Evolutionary conservation across 2,888 invertebrate species (phyloP), one percentile per base, ranked within the genome.

Genomic region (Phyllotreta striolata): DNA sequence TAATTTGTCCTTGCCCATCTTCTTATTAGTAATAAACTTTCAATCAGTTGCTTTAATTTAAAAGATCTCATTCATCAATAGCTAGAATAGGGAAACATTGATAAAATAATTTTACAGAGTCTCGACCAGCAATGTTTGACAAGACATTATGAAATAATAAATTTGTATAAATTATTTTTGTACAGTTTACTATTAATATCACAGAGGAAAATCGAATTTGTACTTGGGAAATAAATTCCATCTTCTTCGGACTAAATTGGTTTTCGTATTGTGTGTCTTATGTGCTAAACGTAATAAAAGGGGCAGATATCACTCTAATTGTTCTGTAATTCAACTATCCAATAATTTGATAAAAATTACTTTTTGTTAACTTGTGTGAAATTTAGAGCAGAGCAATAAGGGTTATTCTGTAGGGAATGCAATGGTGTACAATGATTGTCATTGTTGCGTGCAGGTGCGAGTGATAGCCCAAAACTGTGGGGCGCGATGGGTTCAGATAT

Each of bases 401-500:
- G 72, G 70, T 72, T 65, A 63, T 71, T 72, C 78, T 79, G 78
- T 74, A 76, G 80, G 79, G 78, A 66, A 64, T 67, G 66, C 64
- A 59, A 64, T 67, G 62, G 66, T 63, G 66, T 67, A 66, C 65
- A 66, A 67, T 69, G 47, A 63, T 57, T 67, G 78, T 81, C 79
- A 78, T 80, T 82, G 81, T 81, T 82, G 82, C 81, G 81, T 80
- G 79, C 81, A 83, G 83, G 83, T 83, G 83, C 83, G 79, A 83
- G 82, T 80, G 84, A 84, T 78, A 83, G 83, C 81, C 83, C 83
- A 77, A 84, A 84, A 81, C 82, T 83, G 80, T 84, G 84, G 84
- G 82, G 81, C 78, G 79, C 82, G 78, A 82, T 83, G 79, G 82
- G 82, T 79, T 76, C 82, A 79, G 84, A 84, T 77, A 80, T 84